Evolutionary conservation across 2,888 invertebrate species (phyloP).

Genomic region (Halocaridina rubra): DNA sequence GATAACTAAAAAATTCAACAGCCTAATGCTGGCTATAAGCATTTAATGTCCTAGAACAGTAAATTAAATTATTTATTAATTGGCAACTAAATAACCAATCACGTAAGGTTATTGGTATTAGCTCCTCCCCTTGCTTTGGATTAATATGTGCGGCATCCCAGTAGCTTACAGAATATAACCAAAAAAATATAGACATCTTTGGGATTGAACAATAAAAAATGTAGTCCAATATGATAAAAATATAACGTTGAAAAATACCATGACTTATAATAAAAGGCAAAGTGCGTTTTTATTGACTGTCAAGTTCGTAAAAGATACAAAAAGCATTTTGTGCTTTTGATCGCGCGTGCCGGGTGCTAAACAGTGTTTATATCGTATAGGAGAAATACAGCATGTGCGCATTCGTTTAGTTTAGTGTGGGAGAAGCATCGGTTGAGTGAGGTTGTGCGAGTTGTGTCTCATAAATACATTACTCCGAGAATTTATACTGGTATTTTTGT

Average conservation of each 20-base stretch:
- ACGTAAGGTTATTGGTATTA: not conserved
- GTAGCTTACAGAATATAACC: not conserved
- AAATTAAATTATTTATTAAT: not conserved
- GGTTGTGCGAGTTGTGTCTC: not conserved
- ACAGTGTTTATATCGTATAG: not conserved
- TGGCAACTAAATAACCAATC: not conserved
- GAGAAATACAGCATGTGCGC: not conserved
- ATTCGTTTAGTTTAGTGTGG: not conserved
- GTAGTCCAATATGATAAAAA: not conserved
- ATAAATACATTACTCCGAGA: not conserved
- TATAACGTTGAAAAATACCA: not conserved
- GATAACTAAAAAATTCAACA: not conserved
- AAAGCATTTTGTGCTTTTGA: not conserved
- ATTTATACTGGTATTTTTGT: too few species aligned
- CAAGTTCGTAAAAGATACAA: not conserved
- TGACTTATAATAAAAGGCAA: not conserved
- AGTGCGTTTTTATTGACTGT: not conserved
- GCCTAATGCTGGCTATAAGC: not conserved
- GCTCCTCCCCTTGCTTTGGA: not conserved
- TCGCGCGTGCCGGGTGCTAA: conserved; percentile 15
- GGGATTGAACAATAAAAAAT: not conserved
- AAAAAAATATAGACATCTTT: not conserved
- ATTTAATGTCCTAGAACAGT: not conserved
- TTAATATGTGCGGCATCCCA: not conserved
- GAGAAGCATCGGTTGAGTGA: not conserved